Base-by-base conservation (phyloP, 1,140 invertebrate genomes). In the Palaemon carinicauda region DNA sequence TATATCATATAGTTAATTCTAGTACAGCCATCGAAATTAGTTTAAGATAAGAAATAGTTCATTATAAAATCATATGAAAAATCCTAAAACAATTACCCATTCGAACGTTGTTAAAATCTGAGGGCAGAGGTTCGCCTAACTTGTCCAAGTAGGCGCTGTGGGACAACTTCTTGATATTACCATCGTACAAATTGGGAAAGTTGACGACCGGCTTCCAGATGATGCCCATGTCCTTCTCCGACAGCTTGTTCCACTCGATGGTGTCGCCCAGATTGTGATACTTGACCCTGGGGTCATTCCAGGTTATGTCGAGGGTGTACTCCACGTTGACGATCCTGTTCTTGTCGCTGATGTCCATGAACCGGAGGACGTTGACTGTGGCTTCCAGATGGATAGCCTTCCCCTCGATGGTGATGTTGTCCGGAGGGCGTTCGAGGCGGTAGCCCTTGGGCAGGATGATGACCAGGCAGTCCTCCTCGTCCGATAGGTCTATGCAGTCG, bases 401-500 rank as follows among this genome's bases (percentile, higher is more conserved):
- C 1, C 60, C 71, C 3, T 3, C 1, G 0, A 12, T 12, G 3
- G 10, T 21, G 5, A 14, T 1, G 33, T 56, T 73, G 14, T 65
- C 21, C 31, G 86, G 86, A 24, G 86, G 60, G 27, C 80, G 75
- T 41, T 82, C 27, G 10, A 31, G 52, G n/a, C 73, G 50, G 33
- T 87, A 87, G 14, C 80, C 33, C 12, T 50, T 24, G 2, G 86
- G 86, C 4, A 75, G 24, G 15, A 54, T 52, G 10, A 87, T 56
- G n/a, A 81, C 3, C 5, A 15, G 29, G 51, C 88, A 89, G 69
- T 77, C 54, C 10, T 73, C 33, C 65, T 89, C 88, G 56, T 89
- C 88, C 24, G 84, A 84, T 29, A 79, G 80, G 53, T 89, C 88
- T n/a, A 31, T 15, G 53, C 88, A 89, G 33, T 89, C 74, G 56